These are phyloP conservation scores for Actias luna DNA, from an alignment of 2,888 invertebrate species.

Conservation along the genomic window DNA sequence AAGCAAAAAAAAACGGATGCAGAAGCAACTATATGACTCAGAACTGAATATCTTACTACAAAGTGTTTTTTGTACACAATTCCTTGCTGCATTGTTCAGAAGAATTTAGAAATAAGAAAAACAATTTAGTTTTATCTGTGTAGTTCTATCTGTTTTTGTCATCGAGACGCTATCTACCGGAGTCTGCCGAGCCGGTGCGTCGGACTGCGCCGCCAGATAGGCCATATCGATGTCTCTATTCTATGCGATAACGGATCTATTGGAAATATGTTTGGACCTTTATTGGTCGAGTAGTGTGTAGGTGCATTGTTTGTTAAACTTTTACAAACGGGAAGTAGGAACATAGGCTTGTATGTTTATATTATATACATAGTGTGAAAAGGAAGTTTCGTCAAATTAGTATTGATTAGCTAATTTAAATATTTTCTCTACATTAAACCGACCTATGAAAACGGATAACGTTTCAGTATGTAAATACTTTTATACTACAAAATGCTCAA, in stretches of 20 bases:
- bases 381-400: slow-evolving; percentile 9
- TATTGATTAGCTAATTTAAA: slow-evolving; percentile 3
- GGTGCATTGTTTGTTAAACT: slow-evolving; percentile 11
- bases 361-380: slow-evolving; percentile 4
- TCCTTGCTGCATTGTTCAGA: slow-evolving; percentile 18
- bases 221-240: slow-evolving; percentile 48
- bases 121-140: slow-evolving; percentile 43
- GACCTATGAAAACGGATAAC: neutral
- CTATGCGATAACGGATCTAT: slow-evolving; percentile 43
- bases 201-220: slow-evolving; percentile 35
- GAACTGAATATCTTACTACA: slow-evolving; percentile 8
- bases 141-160: slow-evolving; percentile 47
- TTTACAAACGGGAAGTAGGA: slow-evolving; percentile 10
- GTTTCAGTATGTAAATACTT: neutral
- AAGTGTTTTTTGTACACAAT: slow-evolving; percentile 9
- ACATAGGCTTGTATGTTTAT: slow-evolving; percentile 3
- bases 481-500: neutral
- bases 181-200: slow-evolving; percentile 40
- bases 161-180: slow-evolving; percentile 39
- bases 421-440: neutral
- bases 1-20: neutral
- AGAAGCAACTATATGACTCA: slow-evolving; percentile 12
- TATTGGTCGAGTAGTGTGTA: slow-evolving; percentile 1
- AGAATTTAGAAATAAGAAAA: slow-evolving; percentile 41
- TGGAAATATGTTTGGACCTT: slow-evolving; percentile 19